These are phyloP conservation scores for Busseola fusca DNA, from an alignment of 2,888 invertebrate genomes.

Conservation along the genomic window DNA sequence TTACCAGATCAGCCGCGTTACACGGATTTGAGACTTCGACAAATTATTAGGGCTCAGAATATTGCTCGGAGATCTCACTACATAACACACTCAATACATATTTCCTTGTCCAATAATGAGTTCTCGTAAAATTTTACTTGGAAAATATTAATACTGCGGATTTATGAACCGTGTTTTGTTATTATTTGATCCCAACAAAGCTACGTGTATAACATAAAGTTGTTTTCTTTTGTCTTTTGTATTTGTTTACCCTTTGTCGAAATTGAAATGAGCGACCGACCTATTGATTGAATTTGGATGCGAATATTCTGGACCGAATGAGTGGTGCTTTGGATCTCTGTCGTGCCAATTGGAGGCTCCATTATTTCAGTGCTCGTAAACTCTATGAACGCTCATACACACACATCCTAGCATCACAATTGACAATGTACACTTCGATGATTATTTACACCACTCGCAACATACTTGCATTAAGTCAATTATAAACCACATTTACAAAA, in stretches of 20 bases:
- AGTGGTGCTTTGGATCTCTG: slow-evolving; percentile 20
- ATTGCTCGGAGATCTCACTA: slow-evolving; percentile 49
- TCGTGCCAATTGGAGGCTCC: slow-evolving; percentile 44
- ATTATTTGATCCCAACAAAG: slow-evolving; percentile 13
- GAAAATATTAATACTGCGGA: slow-evolving; percentile 22
- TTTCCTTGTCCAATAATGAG: slow-evolving; percentile 36
- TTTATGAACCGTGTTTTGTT: slow-evolving; percentile 18
- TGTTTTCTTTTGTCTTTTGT: not conserved
- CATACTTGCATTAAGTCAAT: slow-evolving; percentile 49
- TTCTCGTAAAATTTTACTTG: slow-evolving; percentile 30
- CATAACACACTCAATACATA: slow-evolving; percentile 27
- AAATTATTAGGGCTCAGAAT: slow-evolving; percentile 50
- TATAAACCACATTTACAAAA: slow-evolving; percentile 54
- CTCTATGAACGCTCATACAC: slow-evolving; percentile 38
- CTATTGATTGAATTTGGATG: slow-evolving; percentile 5
- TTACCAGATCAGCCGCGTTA: slow-evolving; percentile 52
- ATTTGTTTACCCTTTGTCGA: not conserved
- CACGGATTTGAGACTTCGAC: slow-evolving; percentile 49
- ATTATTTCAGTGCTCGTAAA: slow-evolving; percentile 57
- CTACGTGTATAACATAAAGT: not conserved
- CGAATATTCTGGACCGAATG: slow-evolving; percentile 2
- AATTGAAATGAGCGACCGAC: slow-evolving; percentile 18
- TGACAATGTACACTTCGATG: slow-evolving; percentile 65
- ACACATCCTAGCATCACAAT: slow-evolving; percentile 63
- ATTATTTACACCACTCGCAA: slow-evolving; percentile 57